These are phyloP conservation scores for Cyanoramphus novaezelandiae DNA, from an alignment of 2,113 vertebrate species.

Conservation along the genomic window DNA sequence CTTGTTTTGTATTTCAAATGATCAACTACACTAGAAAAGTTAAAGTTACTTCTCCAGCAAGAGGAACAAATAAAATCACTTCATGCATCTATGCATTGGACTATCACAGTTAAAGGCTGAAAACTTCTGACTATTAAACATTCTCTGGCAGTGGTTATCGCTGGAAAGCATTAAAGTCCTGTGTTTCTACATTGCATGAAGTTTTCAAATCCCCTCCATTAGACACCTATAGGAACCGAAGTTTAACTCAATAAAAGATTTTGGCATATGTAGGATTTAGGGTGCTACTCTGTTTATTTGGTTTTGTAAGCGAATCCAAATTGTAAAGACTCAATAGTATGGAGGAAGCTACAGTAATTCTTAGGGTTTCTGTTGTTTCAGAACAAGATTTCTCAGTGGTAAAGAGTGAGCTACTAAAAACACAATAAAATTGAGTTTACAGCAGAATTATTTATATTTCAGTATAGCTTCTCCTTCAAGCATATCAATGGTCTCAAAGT, in stretches of 20 bases:
- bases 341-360: neutral
- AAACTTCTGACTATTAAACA: neutral
- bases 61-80: neutral
- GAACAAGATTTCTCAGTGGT: neutral
- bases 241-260: neutral
- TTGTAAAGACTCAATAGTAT: neutral
- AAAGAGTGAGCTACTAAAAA: neutral
- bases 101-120: neutral
- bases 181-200: neutral
- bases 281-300: neutral
- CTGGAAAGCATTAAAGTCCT: neutral
- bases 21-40: neutral
- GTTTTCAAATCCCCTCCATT: neutral
- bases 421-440: neutral
- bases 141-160: neutral
- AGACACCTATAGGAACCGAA: neutral
- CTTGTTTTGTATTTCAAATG: neutral
- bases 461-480: neutral
- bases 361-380: neutral
- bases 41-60: neutral
- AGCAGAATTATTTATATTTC: neutral
- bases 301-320: neutral
- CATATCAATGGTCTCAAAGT: neutral
- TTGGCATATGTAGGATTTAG: neutral
- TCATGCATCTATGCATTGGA: neutral